Percentiles rank a stretch among this genome's conserved stretches.
These are phyloP conservation scores for Himalopsyche japonica DNA, from an alignment of 2,888 invertebrate genomes.

Conservation along the genomic window DNA sequence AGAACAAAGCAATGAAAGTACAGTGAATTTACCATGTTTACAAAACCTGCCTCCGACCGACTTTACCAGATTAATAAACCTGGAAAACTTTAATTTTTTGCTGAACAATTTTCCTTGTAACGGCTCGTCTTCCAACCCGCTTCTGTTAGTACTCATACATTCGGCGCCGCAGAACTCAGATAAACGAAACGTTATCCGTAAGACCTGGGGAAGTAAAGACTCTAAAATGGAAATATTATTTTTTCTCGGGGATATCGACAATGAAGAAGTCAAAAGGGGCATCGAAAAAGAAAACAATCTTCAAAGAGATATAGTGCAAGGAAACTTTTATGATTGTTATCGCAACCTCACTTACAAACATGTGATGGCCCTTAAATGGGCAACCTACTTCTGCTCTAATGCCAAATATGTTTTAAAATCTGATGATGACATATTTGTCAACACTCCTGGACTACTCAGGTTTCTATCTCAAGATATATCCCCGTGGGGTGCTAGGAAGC, in stretches of 20 bases:
- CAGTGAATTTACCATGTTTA: background rate
- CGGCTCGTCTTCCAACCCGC: constrained; percentile 49
- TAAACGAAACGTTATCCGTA: constrained; percentile 69
- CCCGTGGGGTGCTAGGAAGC: constrained; percentile 62
- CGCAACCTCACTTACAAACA: constrained; percentile 85
- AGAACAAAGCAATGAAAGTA: background rate
- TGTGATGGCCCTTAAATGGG: constrained; percentile 81
- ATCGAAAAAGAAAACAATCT: constrained; percentile 59
- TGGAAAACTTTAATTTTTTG: constrained; percentile 65
- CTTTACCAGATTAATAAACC: constrained; percentile 57
- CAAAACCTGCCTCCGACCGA: constrained; percentile 43
- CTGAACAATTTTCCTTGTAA: constrained; percentile 63
- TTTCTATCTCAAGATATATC: constrained; percentile 63
- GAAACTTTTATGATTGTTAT: constrained; percentile 76
- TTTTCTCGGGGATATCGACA: constrained; percentile 63
- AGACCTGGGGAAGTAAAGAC: constrained; percentile 70
- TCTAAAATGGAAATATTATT: constrained; percentile 66
- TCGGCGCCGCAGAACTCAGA: constrained; percentile 69
- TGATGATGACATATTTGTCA: constrained; percentile 79
- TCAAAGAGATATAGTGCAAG: constrained; percentile 74
- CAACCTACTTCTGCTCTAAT: constrained; percentile 67
- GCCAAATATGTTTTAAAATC: constrained; percentile 73
- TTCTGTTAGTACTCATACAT: constrained; percentile 68
- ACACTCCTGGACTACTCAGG: constrained; percentile 64
- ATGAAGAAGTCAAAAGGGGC: constrained; percentile 46